Conservation (phyloP, 2,797 vertebrate genomes). For the Phrynocephalus guinanensis region DNA sequence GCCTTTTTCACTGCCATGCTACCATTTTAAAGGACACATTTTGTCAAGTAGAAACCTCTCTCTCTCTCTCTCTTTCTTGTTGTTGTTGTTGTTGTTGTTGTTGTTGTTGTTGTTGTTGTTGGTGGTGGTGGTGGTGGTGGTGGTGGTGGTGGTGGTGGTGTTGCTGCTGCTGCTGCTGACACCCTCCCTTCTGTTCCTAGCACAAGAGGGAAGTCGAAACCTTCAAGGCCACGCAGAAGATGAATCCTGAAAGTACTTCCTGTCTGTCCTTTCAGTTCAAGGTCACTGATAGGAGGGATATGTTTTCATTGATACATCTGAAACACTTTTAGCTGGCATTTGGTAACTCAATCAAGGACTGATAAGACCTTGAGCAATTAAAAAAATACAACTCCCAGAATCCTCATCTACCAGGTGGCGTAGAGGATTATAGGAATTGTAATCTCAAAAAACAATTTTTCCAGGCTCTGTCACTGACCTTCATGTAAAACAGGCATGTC, state of each 20-base stretch:
- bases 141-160: no score
- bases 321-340: not conserved
- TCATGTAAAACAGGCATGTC: no score
- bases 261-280: not conserved
- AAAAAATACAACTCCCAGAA: not conserved
- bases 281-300: not conserved
- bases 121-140: no score
- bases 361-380: not conserved
- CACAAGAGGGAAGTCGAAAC: not conserved
- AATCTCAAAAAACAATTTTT: no score
- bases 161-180: not conserved
- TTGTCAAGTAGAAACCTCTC: not conserved
- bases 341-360: not conserved
- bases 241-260: not conserved
- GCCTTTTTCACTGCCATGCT: not conserved
- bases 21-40: not conserved
- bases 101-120: no score
- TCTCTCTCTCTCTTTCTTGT: not conserved
- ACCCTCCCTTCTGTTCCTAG: not conserved
- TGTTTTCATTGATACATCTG: slow-evolving; percentile 40
- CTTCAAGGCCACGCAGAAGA: not conserved
- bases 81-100: no score
- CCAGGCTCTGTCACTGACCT: no score
- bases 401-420: not conserved
- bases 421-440: not conserved